A percentile compares a stretch with the other conserved stretches of the same genome.
These are phyloP conservation scores for Cataglyphis altisquamis DNA, from an alignment of 2,888 invertebrate species.

Conservation along the genomic window DNA sequence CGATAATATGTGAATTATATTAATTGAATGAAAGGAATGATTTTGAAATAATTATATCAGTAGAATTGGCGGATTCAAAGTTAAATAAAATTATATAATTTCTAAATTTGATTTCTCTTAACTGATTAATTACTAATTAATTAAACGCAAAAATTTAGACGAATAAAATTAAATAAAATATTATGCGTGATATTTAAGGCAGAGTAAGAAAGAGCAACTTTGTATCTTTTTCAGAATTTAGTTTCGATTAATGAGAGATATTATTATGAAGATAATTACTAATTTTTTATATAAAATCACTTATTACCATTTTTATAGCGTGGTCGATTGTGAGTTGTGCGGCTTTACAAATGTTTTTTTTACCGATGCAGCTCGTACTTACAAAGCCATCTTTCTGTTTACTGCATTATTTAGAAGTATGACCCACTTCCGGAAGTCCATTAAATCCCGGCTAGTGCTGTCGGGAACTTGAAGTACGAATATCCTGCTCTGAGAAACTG, in stretches of 20 bases:
- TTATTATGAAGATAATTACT: slow-evolving; percentile 27
- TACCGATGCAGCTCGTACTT: slow-evolving; percentile 10
- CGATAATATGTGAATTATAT: slow-evolving; percentile 10
- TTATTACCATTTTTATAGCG: background rate
- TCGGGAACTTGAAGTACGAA: slow-evolving; percentile 60
- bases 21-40: background rate
- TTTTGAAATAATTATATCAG: slow-evolving; percentile 30
- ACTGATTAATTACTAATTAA: slow-evolving; percentile 17
- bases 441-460: slow-evolving; percentile 63
- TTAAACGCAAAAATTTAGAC: slow-evolving; percentile 23
- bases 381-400: slow-evolving; percentile 69
- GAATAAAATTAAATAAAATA: slow-evolving; percentile 35
- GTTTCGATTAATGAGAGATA: background rate
- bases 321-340: background rate
- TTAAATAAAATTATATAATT: slow-evolving; percentile 31
- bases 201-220: background rate
- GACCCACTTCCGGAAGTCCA: slow-evolving; percentile 72
- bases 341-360: slow-evolving; percentile 3
- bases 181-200: background rate
- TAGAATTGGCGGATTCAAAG: slow-evolving; percentile 13
- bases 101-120: background rate
- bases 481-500: slow-evolving; percentile 55
- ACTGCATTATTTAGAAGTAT: slow-evolving; percentile 71
- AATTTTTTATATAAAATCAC: background rate
- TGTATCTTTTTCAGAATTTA: background rate